phyloP scores from a whole-genome alignment of 2,113 vertebrate species.

The Malurus melanocephalus region DNA sequence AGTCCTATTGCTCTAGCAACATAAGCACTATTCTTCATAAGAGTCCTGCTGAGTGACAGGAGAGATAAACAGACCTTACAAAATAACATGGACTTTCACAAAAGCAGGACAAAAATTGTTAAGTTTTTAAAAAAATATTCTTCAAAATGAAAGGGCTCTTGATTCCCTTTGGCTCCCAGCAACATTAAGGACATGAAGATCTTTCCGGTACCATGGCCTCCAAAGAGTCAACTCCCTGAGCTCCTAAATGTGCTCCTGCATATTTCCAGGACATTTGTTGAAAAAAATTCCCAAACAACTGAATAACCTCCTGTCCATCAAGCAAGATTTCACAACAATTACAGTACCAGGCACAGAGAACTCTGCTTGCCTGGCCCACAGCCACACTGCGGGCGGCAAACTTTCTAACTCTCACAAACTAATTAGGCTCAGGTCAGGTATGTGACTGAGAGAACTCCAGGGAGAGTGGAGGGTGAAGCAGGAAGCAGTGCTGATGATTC shows the following conservation, averaged over 20 bases:
- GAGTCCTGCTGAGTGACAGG: not conserved
- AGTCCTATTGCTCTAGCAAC: not conserved
- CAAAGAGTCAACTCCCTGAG: not conserved
- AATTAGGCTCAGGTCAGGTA: constrained; percentile 52
- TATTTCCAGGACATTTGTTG: constrained; percentile 13
- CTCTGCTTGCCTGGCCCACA: constrained; percentile 51
- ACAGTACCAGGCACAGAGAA: constrained; percentile 61
- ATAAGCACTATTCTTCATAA: not conserved
- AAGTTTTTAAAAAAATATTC: not conserved
- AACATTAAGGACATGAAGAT: not conserved
- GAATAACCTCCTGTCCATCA: constrained; percentile 31
- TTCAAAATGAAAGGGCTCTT: not conserved
- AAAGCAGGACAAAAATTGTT: not conserved
- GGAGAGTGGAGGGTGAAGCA: constrained; percentile 10
- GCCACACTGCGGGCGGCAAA: constrained; percentile 22
- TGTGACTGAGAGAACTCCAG: constrained; percentile 12
- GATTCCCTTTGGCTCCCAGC: not conserved
- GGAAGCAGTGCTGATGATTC: constrained; percentile 13
- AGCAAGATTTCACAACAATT: constrained; percentile 50
- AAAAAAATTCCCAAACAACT: not conserved
- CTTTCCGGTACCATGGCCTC: not conserved
- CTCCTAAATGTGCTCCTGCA: not conserved
- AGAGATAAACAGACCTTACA: not conserved
- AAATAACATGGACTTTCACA: not conserved
- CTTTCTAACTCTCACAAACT: constrained; percentile 29